These are phyloP conservation scores for Molossus alvarezi DNA, from an alignment of 2,797 vertebrate species.

Conservation along the genomic window DNA sequence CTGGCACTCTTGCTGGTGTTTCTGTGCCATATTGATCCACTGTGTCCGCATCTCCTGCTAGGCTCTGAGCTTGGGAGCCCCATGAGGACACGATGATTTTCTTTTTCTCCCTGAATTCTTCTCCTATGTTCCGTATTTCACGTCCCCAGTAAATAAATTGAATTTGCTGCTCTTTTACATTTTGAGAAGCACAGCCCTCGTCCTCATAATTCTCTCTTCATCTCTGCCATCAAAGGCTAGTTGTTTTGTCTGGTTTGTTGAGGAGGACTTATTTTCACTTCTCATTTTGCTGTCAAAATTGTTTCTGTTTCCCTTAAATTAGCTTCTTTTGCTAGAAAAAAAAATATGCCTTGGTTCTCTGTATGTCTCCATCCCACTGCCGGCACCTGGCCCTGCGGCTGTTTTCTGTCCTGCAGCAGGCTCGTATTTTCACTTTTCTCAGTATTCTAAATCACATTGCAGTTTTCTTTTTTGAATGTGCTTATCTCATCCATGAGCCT, in stretches of 20 bases:
- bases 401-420: constrained; percentile 32
- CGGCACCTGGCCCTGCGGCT: not conserved
- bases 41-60: not conserved
- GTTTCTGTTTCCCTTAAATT: constrained; percentile 72
- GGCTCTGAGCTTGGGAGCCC: constrained; percentile 34
- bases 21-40: not conserved
- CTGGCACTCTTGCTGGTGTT: not conserved
- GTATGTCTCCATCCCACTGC: not conserved
- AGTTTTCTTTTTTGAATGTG: constrained; percentile 17
- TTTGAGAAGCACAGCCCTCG: constrained; percentile 54
- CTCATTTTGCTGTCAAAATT: constrained; percentile 62
- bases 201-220: constrained; percentile 69
- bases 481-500: constrained; percentile 46
- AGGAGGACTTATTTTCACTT: constrained; percentile 74
- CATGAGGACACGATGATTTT: not conserved
- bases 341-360: not conserved
- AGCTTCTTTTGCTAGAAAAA: constrained; percentile 58
- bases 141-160: constrained; percentile 68
- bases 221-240: constrained; percentile 59
- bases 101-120: not conserved
- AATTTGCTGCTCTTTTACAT: constrained; percentile 67
- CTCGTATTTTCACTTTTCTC: not conserved
- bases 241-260: constrained; percentile 63
- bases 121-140: constrained; percentile 51
- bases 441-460: constrained; percentile 31